A percentile compares a stretch with the other conserved stretches of the same genome.
Conservation (phyloP, 1,140 invertebrate species). For the Helicoverpa zea region DNA sequence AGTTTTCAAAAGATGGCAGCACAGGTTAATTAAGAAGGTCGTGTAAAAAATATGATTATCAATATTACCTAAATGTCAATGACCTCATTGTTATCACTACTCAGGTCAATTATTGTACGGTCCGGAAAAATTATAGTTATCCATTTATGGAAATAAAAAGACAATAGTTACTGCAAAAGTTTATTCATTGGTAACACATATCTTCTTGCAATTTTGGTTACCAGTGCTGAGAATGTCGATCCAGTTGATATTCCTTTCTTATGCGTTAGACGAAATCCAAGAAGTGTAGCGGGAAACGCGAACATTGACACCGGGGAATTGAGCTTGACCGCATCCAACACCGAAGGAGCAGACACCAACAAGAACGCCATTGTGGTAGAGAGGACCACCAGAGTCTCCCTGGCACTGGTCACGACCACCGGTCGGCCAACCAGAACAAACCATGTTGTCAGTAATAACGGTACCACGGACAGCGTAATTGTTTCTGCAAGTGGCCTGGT, state of each 20-base stretch:
- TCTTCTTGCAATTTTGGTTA: too few species aligned
- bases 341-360: slow-evolving; percentile 70
- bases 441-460: slow-evolving; percentile 43
- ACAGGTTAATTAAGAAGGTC: too few species aligned
- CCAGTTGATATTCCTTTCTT: slow-evolving; percentile 34
- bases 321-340: slow-evolving; percentile 84
- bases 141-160: too few species aligned
- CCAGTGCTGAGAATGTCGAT: too few species aligned
- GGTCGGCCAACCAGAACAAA: slow-evolving; percentile 39
- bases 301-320: slow-evolving; percentile 87
- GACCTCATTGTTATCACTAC: too few species aligned
- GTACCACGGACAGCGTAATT: slow-evolving; percentile 7
- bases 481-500: slow-evolving; percentile 34
- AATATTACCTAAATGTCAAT: too few species aligned
- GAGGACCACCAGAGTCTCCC: slow-evolving; percentile 89
- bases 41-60: too few species aligned
- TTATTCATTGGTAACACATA: too few species aligned
- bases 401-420: slow-evolving; percentile 69
- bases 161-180: too few species aligned
- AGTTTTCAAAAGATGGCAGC: too few species aligned
- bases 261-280: slow-evolving; percentile 71
- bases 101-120: too few species aligned
- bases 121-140: too few species aligned
- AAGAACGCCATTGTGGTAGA: slow-evolving; percentile 85
- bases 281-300: slow-evolving; percentile 72